Evolutionary conservation across 2,888 invertebrate species (phyloP).

Genomic region (Drosophila birchii): DNA sequence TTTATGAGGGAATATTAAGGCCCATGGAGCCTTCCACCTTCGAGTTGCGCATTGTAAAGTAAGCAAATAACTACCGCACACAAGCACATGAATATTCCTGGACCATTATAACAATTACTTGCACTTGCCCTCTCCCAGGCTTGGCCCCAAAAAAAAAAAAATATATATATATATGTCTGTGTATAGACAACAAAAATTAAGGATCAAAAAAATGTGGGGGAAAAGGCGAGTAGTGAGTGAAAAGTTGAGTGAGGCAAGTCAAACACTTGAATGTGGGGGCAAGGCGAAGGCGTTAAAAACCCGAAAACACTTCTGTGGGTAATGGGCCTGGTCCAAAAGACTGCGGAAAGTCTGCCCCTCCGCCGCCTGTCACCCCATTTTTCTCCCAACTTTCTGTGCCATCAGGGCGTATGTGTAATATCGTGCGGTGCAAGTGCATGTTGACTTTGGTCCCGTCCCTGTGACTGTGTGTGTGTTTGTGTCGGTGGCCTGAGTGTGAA

Average conservation of each 20-base stretch:
- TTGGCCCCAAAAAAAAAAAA: conserved; percentile 35
- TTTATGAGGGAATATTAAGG: conserved; percentile 24
- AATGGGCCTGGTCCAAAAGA: conserved; percentile 62
- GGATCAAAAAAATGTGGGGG: conserved; percentile 16
- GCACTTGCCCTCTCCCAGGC: conserved; percentile 57
- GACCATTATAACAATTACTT: conserved; percentile 52
- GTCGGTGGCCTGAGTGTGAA: conserved; percentile 27
- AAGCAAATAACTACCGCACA: conserved; percentile 32
- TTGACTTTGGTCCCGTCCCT: conserved; percentile 61
- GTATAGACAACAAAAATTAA: conserved; percentile 40
- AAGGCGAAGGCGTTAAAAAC: conserved; percentile 68
- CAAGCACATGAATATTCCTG: conserved; percentile 44
- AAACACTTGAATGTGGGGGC: conserved; percentile 42
- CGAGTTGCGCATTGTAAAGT: conserved; percentile 33
- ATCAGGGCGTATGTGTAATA: conserved; percentile 56
- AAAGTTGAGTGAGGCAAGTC: conserved; percentile 51
- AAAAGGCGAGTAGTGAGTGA: conserved; percentile 12
- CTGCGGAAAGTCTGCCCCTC: conserved; percentile 15
- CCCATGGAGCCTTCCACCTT: conserved; percentile 8
- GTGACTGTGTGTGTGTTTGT: background rate
- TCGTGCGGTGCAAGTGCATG: conserved; percentile 58
- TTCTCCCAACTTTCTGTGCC: conserved; percentile 18
- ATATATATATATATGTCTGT: conserved; percentile 9
- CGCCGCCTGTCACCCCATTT: conserved; percentile 17
- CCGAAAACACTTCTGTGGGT: conserved; percentile 70